Base-by-base conservation (phyloP, 2,888 invertebrate species). In the Neoascia interrupta region DNA sequence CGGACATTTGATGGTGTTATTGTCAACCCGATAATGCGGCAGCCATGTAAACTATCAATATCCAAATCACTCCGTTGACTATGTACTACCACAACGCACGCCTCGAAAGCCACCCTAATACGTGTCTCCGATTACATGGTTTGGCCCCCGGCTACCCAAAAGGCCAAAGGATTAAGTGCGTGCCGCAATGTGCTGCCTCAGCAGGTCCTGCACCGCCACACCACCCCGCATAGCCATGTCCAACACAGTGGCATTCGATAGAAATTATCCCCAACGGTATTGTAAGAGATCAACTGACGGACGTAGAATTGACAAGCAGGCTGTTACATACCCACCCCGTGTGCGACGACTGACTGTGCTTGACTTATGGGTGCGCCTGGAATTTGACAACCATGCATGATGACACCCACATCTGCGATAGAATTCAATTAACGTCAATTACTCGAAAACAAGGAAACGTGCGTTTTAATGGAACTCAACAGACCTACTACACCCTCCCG, bases 401-500 rank as follows among this genome's bases (percentile, higher is more conserved):
- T 49, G 69, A 43, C 64, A 72, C 64, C 47, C 64, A 60, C 60
- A 58, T 54, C 64, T 68, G 45, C 61, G 60, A 68, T 68, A 56
- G 68, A 79, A 79, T 79, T 79, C 79, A 79, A 79, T 79, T 79
- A 79, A 79, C 68, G 72, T 79, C 79, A 79, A 79, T 79, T 79
- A 68, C 61, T 68, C 49, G 45, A 68, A 72, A 73, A 73, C 73
- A 79, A 79, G 61, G 54, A 72, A 79, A 72, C 70, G 66, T 79
- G 79, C 79, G 49, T 68, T 68, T 79, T 73, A 79, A 79, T 73
- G 79, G 79, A 79, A 61, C 79, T 45, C n/a, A n/a, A 21, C 31
- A 31, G 31, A 26, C 31, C 31, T n/a, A 6, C 10, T 2, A 26
- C 26, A 26, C 5, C 28, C 51, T 11, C 13, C 23, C 31, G 8